A percentile compares a stretch with the other conserved stretches of the same genome.
Evolutionary conservation across 1,140 invertebrate species (phyloP).

Genomic region (Apis laboriosa): DNA sequence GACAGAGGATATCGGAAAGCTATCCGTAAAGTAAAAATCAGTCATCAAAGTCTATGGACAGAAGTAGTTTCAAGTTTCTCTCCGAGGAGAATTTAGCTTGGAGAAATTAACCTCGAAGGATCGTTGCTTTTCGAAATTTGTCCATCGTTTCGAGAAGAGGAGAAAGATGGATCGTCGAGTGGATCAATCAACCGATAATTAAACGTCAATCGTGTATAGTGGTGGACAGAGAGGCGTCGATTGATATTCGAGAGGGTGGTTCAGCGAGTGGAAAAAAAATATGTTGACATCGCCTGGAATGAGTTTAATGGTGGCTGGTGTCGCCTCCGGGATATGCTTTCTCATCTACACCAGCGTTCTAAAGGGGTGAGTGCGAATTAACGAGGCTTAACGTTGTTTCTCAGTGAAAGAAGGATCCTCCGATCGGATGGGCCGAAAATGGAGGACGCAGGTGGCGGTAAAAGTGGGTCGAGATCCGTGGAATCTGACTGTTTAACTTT

Average conservation of each 20-base stretch:
- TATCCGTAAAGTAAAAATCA: background rate
- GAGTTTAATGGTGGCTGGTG: conserved; percentile 67
- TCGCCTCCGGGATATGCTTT: conserved; percentile 74
- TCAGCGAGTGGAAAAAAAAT: conserved; percentile 30
- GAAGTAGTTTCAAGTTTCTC: background rate
- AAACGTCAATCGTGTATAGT: conserved; percentile 5
- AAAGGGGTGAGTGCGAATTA: conserved; percentile 60
- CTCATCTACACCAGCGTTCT: conserved; percentile 61
- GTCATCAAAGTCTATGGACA: background rate
- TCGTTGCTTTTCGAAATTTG: background rate
- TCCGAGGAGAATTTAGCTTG: background rate
- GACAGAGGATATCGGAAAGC: background rate
- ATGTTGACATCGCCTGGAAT: conserved; percentile 71
- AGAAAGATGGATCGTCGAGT: background rate
- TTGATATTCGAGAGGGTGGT: background rate
- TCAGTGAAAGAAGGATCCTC: background rate
- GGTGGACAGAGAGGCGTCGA: background rate
- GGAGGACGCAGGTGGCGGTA: background rate
- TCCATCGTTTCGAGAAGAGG: background rate
- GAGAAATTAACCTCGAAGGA: accelerated
- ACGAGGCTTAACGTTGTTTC: no score
- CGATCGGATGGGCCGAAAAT: background rate
- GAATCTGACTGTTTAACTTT: conserved; percentile 1
- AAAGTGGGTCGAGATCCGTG: conserved; percentile 5
- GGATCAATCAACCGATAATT: conserved; percentile 22